Evolutionary conservation across 2,797 vertebrate genomes (phyloP).

Genomic region (Valencia hispanica): DNA sequence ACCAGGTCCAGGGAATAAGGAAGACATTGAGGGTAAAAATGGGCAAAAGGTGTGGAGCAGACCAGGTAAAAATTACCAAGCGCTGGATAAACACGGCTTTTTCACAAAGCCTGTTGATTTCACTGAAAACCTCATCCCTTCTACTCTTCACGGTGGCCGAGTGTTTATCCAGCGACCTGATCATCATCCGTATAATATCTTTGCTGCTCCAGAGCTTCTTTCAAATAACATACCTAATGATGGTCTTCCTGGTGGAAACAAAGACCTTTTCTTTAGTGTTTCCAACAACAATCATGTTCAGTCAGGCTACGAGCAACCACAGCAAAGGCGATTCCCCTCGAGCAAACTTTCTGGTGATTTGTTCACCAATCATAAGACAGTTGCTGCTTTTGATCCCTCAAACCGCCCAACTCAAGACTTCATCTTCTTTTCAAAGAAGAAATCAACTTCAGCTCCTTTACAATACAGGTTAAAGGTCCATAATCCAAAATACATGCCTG

Average conservation of each 20-base stretch:
- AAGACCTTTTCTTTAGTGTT: constrained; percentile 1
- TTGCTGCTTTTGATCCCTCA: neutral
- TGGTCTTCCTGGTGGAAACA: constrained; percentile 4
- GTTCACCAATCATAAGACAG: constrained; percentile 9
- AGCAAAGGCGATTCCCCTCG: constrained; percentile 5
- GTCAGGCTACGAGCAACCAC: constrained; percentile 3
- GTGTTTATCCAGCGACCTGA: neutral
- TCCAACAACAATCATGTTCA: constrained; percentile 5
- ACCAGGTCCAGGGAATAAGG: constrained; percentile 8
- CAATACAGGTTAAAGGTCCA: constrained; percentile 5
- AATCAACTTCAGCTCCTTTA: neutral
- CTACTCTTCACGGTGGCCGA: constrained; percentile 27
- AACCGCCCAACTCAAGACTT: constrained; percentile 16
- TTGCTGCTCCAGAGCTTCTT: constrained; percentile 10
- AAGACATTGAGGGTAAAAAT: constrained; percentile 17
- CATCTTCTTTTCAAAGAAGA: constrained; percentile 12
- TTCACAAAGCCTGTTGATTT: constrained; percentile 17
- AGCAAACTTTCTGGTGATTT: constrained; percentile 7
- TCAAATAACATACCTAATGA: constrained; percentile 10
- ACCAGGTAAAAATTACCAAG: constrained; percentile 20
- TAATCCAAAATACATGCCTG: constrained; percentile 8
- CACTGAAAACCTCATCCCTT: constrained; percentile 11
- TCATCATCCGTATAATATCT: neutral
- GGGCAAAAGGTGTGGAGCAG: constrained; percentile 20
- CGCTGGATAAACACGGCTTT: constrained; percentile 24